Base-by-base conservation (phyloP, 2,888 invertebrate genomes). In the Amblyteles armatorius region DNA sequence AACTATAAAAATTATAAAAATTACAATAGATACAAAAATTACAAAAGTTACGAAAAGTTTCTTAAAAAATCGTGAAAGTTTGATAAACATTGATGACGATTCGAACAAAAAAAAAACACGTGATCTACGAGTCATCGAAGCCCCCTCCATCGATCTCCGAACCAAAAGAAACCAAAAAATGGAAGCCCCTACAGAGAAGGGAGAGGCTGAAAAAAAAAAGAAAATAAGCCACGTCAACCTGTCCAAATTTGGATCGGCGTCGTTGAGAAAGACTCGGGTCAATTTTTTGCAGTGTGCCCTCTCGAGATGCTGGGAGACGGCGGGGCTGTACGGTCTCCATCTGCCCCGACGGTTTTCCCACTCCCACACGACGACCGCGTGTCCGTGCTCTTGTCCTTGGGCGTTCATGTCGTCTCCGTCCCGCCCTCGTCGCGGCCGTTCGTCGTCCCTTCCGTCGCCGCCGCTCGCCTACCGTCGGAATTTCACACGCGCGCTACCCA, bases 311-410 rank as follows among this genome's bases (percentile, higher is more conserved):
- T 98, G 97, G 0, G 97, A 96, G 5, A 98, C 98, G 5, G 96
- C 97, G 0, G 98, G 97, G 74, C 97, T 97, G 94, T 98, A 98
- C 0, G 98, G 98, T 92, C 97, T 94, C 98, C 98, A 98, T 91
- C 96, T 95, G 84, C 95, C 95, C 90, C 95, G 95, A 69, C 96
- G 95, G 83, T 96, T 96, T 93, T 96, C 96, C 96, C 96, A 97
- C 94, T 97, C 97, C 97, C 97, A 97, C 88, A 97, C 97, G 89
- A 97, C 97, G 86, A 97, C 97, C 86, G 96, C 96, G 94, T 97
- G 97, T 82, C 96, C 96, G 16, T 92, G 93, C 87, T 88, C 87
- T 94, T 96, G 96, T 83, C 95, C 95, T 48, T 92, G 92, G 80
- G 90, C 91, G 87, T 90, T 93, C 93, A 92, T 93, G 86, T 88